phyloP scores from a whole-genome alignment of 2,113 vertebrate genomes.

The Tiliqua scincoides region DNA sequence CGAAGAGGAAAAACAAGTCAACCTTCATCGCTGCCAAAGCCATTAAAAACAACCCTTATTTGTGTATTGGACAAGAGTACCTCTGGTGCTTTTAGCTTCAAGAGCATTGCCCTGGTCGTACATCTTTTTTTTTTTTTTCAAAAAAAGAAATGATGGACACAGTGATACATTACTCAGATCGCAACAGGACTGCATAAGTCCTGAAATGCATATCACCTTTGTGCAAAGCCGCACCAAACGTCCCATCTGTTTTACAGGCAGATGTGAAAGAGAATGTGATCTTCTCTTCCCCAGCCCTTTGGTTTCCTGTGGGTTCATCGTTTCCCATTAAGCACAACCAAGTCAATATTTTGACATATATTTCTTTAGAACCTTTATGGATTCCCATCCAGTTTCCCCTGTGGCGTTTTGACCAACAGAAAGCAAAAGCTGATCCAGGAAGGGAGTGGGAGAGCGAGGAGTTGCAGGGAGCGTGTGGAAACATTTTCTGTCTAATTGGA shows the following conservation, averaged over 20 bases:
- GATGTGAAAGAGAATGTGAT: not conserved
- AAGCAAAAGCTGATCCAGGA: not conserved
- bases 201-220: not conserved
- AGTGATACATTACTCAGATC: not conserved
- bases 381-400: not conserved
- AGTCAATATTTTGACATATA: not conserved
- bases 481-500: not conserved
- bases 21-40: not conserved
- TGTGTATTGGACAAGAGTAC: slow-evolving; percentile 3
- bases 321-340: slow-evolving; percentile 7
- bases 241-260: rapidly evolving
- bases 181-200: not conserved
- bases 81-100: rapidly evolving
- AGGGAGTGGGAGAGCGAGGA: not conserved
- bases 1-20: slow-evolving; percentile 34
- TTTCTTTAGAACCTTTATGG: not conserved
- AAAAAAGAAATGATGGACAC: not conserved
- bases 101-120: not conserved
- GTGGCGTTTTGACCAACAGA: not conserved
- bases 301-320: slow-evolving; percentile 8
- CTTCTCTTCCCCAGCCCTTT: not conserved
- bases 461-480: not conserved
- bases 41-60: slow-evolving; percentile 1
- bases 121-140: not conserved
- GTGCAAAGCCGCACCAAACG: not conserved